Evolutionary conservation across 2,113 vertebrate genomes (phyloP).

Genomic region (Sakesphorus luctuosus): DNA sequence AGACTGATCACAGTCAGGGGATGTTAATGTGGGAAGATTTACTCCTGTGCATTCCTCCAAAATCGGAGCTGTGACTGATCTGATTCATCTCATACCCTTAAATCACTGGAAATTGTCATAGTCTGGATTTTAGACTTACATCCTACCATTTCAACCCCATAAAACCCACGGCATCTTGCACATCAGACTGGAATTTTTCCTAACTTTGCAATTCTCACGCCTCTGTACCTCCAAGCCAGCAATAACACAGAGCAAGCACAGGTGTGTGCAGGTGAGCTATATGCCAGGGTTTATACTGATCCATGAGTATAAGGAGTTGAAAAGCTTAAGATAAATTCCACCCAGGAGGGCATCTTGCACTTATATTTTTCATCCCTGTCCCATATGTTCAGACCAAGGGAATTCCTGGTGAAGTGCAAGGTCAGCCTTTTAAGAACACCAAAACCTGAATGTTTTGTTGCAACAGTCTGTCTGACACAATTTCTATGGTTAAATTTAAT

Average conservation of each 20-base stretch:
- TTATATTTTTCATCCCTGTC: background rate
- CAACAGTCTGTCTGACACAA: background rate
- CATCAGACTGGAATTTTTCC: conserved; percentile 8
- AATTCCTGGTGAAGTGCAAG: background rate
- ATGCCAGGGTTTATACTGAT: background rate
- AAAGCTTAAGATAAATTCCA: conserved; percentile 22
- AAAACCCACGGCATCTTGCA: background rate
- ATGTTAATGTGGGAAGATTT: conserved; percentile 63
- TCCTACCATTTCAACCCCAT: background rate
- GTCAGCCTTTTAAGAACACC: background rate
- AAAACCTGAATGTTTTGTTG: background rate
- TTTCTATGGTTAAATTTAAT: background rate
- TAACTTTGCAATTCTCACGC: background rate
- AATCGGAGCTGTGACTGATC: conserved; percentile 55
- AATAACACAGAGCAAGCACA: background rate
- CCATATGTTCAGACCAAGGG: background rate
- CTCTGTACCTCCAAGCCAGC: background rate
- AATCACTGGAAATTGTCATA: conserved; percentile 54
- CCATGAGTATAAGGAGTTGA: background rate
- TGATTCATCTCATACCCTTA: conserved; percentile 28
- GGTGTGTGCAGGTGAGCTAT: background rate
- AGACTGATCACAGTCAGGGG: conserved; percentile 65
- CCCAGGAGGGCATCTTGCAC: background rate
- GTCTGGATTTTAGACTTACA: background rate
- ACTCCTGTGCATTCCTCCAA: conserved; percentile 25